phyloP scores from a whole-genome alignment of 2,888 invertebrate species.

The Temnothorax ravouxi region DNA sequence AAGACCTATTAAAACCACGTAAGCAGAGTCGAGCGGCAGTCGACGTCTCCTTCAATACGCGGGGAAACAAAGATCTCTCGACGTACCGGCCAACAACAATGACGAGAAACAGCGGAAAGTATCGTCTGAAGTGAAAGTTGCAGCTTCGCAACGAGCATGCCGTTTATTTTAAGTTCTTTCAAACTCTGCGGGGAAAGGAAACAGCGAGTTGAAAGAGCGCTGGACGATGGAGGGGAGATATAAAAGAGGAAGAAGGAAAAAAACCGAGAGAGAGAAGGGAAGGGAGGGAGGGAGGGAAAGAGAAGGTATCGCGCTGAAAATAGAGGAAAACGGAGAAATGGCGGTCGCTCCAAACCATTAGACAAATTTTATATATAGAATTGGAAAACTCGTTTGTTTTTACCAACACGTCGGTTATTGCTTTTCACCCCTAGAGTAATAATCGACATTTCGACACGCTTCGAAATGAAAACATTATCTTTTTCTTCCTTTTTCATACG shows the following conservation, averaged over 20 bases:
- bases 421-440: slow-evolving; percentile 56
- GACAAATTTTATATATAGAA: slow-evolving; percentile 84
- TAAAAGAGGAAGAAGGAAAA: slow-evolving; percentile 63
- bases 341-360: slow-evolving; percentile 80
- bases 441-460: slow-evolving; percentile 62
- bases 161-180: slow-evolving; percentile 84
- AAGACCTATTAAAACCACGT: slow-evolving; percentile 30
- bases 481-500: neutral
- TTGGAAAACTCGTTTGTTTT: slow-evolving; percentile 76
- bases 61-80: slow-evolving; percentile 60
- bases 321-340: slow-evolving; percentile 65
- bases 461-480: slow-evolving; percentile 26
- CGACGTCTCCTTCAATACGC: slow-evolving; percentile 26
- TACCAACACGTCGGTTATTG: slow-evolving; percentile 68
- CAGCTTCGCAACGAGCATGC: slow-evolving; percentile 64
- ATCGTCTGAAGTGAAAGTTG: slow-evolving; percentile 72
- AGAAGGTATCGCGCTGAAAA: slow-evolving; percentile 72
- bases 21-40: neutral
- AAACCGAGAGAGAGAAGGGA: slow-evolving; percentile 31
- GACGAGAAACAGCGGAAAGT: slow-evolving; percentile 62
- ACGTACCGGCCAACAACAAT: slow-evolving; percentile 66
- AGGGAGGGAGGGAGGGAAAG: slow-evolving; percentile 60
- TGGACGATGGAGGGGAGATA: slow-evolving; percentile 48
- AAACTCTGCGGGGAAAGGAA: slow-evolving; percentile 75
- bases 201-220: slow-evolving; percentile 48